A percentile compares a stretch with the other conserved stretches of the same genome.
Conservation (phyloP, 2,888 invertebrate genomes). For the Noctua comes region DNA sequence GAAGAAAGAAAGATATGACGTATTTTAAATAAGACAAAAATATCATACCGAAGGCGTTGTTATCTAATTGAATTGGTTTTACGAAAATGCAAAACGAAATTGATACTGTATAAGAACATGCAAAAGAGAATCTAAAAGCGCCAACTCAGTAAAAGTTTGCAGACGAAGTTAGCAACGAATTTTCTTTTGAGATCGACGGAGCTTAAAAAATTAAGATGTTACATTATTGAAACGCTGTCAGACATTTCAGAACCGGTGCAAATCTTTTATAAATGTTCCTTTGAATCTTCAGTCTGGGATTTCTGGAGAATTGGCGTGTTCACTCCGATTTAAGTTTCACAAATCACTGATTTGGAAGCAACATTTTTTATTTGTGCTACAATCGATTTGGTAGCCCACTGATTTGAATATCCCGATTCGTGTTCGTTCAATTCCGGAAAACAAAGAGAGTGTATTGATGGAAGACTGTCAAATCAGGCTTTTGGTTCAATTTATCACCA, state of each 20-base stretch:
- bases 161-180: conserved; percentile 45
- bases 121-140: conserved; percentile 32
- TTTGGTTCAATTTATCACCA: background rate
- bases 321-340: conserved; percentile 45
- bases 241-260: conserved; percentile 26
- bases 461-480: background rate
- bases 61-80: conserved; percentile 1
- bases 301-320: conserved; percentile 27
- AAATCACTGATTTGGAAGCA: conserved; percentile 39
- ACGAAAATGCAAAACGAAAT: conserved; percentile 26
- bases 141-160: conserved; percentile 37
- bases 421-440: conserved; percentile 4
- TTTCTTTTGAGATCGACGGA: conserved; percentile 43
- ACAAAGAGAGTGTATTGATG: background rate
- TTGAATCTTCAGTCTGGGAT: conserved; percentile 37
- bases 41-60: background rate
- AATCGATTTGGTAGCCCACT: conserved; percentile 18
- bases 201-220: conserved; percentile 46
- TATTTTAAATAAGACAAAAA: background rate
- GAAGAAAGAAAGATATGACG: background rate
- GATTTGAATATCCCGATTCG: conserved; percentile 6
- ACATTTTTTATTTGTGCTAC: conserved; percentile 31
- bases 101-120: conserved; percentile 15
- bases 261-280: conserved; percentile 41
- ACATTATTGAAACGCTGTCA: conserved; percentile 57